Conservation (phyloP, 2,888 invertebrate species). For the Apantesis nais region DNA sequence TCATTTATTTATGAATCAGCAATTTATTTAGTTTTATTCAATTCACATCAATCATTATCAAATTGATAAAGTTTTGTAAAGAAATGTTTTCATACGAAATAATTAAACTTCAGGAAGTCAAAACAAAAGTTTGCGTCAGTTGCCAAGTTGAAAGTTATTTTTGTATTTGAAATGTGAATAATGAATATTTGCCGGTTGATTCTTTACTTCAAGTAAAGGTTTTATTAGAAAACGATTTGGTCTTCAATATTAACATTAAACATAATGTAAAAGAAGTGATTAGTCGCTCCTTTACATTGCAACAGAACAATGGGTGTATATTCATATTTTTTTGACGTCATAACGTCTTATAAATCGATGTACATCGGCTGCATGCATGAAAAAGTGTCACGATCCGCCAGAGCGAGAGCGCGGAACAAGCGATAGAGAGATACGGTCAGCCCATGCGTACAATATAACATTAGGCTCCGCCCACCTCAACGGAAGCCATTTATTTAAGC, state of each 20-base stretch:
- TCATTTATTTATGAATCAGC: background rate
- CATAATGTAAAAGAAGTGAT: background rate
- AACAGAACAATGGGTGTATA: no score
- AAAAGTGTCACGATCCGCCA: no score
- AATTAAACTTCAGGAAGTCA: slow-evolving; percentile 2
- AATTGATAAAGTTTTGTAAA: background rate
- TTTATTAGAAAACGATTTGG: background rate
- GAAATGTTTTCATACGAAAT: background rate
- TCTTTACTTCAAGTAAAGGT: background rate
- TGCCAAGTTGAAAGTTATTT: slow-evolving; percentile 5
- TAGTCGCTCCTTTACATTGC: no score
- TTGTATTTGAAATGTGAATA: slow-evolving; percentile 1
- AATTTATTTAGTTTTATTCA: background rate
- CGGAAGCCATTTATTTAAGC: no score
- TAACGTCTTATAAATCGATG: no score
- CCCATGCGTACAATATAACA: no score
- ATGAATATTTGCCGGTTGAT: background rate
- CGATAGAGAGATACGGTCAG: no score
- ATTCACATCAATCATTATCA: background rate
- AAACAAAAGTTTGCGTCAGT: slow-evolving; percentile 1
- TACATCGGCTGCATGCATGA: no score
- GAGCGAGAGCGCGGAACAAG: no score
- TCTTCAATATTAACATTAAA: background rate
- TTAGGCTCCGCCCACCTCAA: no score
- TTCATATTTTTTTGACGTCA: no score